Evolutionary conservation across 2,113 vertebrate genomes (phyloP).

Genomic region (Oostethus manadensis): DNA sequence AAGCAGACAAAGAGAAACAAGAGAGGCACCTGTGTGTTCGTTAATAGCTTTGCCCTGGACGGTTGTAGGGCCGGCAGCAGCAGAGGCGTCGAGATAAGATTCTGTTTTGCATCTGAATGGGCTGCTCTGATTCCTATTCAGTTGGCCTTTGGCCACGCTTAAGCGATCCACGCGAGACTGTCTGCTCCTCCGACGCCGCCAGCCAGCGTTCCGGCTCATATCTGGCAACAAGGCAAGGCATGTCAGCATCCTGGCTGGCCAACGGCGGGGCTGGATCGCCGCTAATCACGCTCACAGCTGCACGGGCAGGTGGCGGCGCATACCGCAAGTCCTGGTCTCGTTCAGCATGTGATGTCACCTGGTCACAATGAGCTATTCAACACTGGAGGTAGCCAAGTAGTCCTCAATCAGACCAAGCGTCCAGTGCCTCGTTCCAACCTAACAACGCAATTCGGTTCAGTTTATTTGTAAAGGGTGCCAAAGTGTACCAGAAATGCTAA

Average conservation of each 20-base stretch:
- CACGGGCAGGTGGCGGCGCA: conserved; percentile 63
- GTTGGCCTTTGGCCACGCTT: conserved; percentile 67
- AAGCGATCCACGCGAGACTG: conserved; percentile 54
- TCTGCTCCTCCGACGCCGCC: conserved; percentile 38
- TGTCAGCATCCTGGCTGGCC: conserved; percentile 43
- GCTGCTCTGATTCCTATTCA: conserved; percentile 58
- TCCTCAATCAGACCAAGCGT: conserved; percentile 6
- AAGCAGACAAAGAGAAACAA: conserved; percentile 15
- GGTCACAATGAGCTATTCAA: conserved; percentile 27
- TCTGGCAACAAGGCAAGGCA: conserved; percentile 44
- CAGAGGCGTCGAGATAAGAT: conserved; percentile 67
- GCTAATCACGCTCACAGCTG: conserved; percentile 59
- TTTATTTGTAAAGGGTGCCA: too few species aligned
- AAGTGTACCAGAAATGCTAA: too few species aligned
- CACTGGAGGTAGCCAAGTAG: conserved; percentile 16
- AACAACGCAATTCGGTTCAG: not conserved
- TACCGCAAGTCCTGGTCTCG: conserved; percentile 49
- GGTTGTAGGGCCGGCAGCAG: conserved; percentile 55
- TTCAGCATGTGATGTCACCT: conserved; percentile 56
- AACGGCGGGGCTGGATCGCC: conserved; percentile 51
- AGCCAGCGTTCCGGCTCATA: conserved; percentile 47
- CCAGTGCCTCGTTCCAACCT: not conserved
- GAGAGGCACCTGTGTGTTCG: conserved; percentile 26
- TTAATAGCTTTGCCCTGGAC: conserved; percentile 69
- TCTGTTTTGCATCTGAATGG: conserved; percentile 73